Base-by-base conservation (phyloP, 2,797 vertebrate species). In the Champsocephalus gunnari region DNA sequence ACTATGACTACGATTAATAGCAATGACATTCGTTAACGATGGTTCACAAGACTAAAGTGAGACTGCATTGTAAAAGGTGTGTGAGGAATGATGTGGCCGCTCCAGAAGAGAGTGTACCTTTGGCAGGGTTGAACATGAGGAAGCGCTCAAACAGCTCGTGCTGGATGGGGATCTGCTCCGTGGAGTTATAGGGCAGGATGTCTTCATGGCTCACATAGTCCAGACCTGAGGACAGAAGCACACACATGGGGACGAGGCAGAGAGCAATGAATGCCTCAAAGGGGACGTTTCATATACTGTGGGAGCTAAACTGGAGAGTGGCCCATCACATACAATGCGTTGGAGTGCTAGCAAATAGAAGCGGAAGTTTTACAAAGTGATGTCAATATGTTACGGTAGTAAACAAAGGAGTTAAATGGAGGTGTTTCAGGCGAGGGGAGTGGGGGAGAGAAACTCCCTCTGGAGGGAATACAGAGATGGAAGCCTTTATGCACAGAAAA, bases 161-260 rank as follows among this genome's bases (percentile, higher is more conserved):
- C 77, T 99, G 98, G 90, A 99, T 99, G 80, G 98, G 98, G 80
- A 96, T 89, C 90, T 98, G 97, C 90, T 99, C 98, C 0, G 97
- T 90, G 5, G 98, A 99, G 84, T 96, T 97, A 71, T 99, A 99
- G n/a, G 98, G 98, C 71, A 99, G 95, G 89, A 99, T 98, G 91
- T 99, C 98, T 91, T 99, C 98, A 62, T 99, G 98, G 91, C 98
- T 99, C 84, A 99, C 98, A 9, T 99, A 99, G 89, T 99, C 98
- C 90, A 99, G 93, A 86, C 98, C 98, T 98, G 87, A 57, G 48
- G 16, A 24, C 10, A 71, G 43, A 60, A 9, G 21, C 8, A 55
- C 55, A 71, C 17, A 28, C 50, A 51, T 5, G 21, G n/a, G 7
- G 56, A 21, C 2, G 12, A 75, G 44, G 63, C 9, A 43, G 43